Percentiles rank a stretch among this genome's conserved stretches.
Conservation (phyloP, 2,797 vertebrate species). For the Xenentodon cancila region DNA sequence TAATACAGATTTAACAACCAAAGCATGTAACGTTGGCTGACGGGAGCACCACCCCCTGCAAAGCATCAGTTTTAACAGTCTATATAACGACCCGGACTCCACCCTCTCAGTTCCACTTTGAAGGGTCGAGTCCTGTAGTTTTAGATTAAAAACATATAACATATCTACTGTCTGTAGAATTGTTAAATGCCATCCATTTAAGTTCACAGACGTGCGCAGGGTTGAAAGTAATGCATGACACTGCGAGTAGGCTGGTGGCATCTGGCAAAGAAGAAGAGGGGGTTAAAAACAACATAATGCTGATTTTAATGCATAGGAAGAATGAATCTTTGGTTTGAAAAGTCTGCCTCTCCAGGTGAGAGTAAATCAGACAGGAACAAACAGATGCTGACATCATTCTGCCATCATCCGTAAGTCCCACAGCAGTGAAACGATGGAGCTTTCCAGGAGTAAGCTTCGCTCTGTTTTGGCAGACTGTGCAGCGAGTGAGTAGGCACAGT, state of each 20-base stretch:
- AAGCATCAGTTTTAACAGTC: background rate
- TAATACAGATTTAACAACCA: background rate
- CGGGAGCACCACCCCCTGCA: background rate
- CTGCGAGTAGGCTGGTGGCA: background rate
- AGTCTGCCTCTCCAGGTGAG: constrained; percentile 7
- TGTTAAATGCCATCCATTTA: background rate
- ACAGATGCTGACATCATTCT: constrained; percentile 10
- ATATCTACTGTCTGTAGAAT: background rate
- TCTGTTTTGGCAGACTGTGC: constrained; percentile 25
- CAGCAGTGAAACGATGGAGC: constrained; percentile 36
- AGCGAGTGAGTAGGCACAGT: constrained; percentile 51
- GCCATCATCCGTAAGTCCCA: constrained; percentile 33
- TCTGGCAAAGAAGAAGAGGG: too few relatives aligned
- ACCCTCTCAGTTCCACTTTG: background rate
- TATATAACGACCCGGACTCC: too few relatives aligned
- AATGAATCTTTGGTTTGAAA: background rate
- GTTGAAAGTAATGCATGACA: background rate
- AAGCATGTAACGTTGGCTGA: background rate
- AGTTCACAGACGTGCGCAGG: background rate
- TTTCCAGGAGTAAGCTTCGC: constrained; percentile 33
- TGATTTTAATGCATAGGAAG: too few relatives aligned
- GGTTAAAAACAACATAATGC: background rate
- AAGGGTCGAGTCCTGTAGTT: too few relatives aligned
- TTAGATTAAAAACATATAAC: background rate
- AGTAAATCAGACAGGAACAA: constrained; percentile 2